Base-by-base conservation (phyloP, 1,140 invertebrate genomes). In the Caerostris darwini region DNA sequence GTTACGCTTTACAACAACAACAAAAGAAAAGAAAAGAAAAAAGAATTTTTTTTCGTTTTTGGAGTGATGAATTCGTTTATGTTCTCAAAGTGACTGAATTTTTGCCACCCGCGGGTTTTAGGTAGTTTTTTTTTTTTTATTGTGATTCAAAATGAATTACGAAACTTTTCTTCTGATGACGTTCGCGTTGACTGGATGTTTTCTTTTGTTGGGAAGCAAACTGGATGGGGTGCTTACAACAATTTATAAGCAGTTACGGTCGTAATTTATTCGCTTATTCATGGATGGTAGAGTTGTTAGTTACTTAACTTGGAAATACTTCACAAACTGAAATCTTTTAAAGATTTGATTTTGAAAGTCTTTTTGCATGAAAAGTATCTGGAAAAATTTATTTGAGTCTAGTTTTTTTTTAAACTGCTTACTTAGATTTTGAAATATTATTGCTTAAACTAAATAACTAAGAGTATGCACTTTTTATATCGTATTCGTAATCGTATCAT, bases 141-240 rank as follows among this genome's bases (percentile, higher is more conserved):
- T 71, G 50, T 71, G 7, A n/a, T 19, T 54, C 14, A 34, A 19
- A 90, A 90, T 90, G 57, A 71, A 57, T 71, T 90, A 90, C 34
- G 53, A 58, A 85, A 90, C 54, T 90, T 88, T 53, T 67, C 61
- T 57, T 64, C 14, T 34, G 14, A 58, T 5, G 67, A 56, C 1
- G 12, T 85, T 58, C n/a, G 17, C 8, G 56, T n/a, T 58, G 4
- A 57, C 3, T 85, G 58, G 58, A 34, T 58, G 54, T 19, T 53
- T 85, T 85, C 56, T 50, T 82, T 82, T 82, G 77, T 82, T 82
- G 77, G 34, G 10, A 82, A 14, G 14, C 77, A 82, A 82, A 19
- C 14, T 82, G 34, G 7, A 50, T 54, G 77, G n/a, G 61, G 7
- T 53, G 54, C 53, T 50, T 50, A 53, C 12, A 50, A 82, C 54